A percentile compares a stretch with the other conserved stretches of the same genome.
These are phyloP conservation scores for Diorhabda elongata DNA, from an alignment of 1,140 invertebrate genomes.

Conservation along the genomic window DNA sequence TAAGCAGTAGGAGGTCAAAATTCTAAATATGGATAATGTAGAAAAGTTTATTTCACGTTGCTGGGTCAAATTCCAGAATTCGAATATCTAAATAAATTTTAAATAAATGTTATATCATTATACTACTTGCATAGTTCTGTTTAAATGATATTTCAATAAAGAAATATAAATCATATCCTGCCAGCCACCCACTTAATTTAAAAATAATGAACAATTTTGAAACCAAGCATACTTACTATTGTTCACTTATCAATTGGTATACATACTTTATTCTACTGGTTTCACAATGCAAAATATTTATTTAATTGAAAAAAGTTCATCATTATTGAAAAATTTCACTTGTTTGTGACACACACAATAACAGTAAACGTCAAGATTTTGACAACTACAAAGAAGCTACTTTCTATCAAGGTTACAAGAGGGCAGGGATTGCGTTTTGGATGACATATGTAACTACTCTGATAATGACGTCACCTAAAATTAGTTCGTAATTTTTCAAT, in stretches of 20 bases:
- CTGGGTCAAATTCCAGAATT: neutral
- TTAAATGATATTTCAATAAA: neutral
- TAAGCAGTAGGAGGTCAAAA: neutral
- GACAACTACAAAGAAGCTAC: neutral
- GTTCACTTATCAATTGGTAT: neutral
- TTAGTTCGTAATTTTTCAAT: too few relatives aligned
- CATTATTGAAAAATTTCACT: neutral
- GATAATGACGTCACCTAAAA: too few relatives aligned
- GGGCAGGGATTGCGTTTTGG: neutral
- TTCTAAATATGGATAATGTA: conserved; percentile 1
- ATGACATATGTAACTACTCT: neutral
- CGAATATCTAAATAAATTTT: too few relatives aligned
- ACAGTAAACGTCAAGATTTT: neutral
- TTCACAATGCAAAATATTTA: neutral
- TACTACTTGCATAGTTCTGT: neutral
- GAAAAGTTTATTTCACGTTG: neutral
- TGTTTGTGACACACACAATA: neutral
- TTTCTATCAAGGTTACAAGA: neutral
- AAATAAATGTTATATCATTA: too few relatives aligned
- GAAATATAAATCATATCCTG: neutral
- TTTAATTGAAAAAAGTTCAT: neutral
- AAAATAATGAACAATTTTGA: neutral
- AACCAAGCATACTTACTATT: neutral
- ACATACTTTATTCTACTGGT: neutral
- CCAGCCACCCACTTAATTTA: neutral